Evolutionary conservation across 1,140 invertebrate genomes (phyloP).

Genomic region (Macrotrachela quadricornifera): DNA sequence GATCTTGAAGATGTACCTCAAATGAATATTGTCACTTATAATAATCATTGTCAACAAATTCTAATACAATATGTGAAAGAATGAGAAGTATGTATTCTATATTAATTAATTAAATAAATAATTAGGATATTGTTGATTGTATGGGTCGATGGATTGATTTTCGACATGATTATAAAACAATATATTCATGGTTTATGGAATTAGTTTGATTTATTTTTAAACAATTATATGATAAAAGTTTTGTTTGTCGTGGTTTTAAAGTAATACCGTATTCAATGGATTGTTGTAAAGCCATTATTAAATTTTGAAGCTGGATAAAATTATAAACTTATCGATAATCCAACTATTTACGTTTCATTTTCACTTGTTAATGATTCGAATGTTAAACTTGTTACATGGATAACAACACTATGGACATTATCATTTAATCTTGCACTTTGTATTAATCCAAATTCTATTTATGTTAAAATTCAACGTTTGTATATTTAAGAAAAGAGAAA

Average conservation of each 20-base stretch:
- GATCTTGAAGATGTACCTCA: slow-evolving; percentile 81
- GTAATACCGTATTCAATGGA: slow-evolving; percentile 90
- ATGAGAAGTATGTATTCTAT: too few relatives aligned
- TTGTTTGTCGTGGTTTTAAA: slow-evolving; percentile 83
- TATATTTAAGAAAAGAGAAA: too few relatives aligned
- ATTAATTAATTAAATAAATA: too few relatives aligned
- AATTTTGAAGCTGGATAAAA: slow-evolving; percentile 98
- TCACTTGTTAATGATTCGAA: slow-evolving; percentile 49
- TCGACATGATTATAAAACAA: slow-evolving; percentile 93
- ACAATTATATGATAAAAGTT: slow-evolving; percentile 72
- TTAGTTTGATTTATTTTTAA: slow-evolving; percentile 98
- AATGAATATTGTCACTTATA: slow-evolving; percentile 89
- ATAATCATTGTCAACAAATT: slow-evolving; percentile 82
- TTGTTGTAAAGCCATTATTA: slow-evolving; percentile 83
- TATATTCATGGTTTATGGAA: slow-evolving; percentile 98
- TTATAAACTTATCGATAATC: slow-evolving; percentile 93
- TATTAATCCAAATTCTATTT: slow-evolving; percentile 68
- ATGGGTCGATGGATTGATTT: slow-evolving; percentile 98
- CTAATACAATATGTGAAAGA: slow-evolving; percentile 83
- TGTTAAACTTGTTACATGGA: slow-evolving; percentile 70
- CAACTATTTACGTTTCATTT: slow-evolving; percentile 69
- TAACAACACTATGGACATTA: slow-evolving; percentile 96
- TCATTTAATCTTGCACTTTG: slow-evolving; percentile 85
- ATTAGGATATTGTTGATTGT: slow-evolving; percentile 50
- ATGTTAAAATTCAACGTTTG: slow-evolving; percentile 27